Percentiles rank a stretch among this genome's conserved stretches.
Conservation (phyloP, 2,797 vertebrate genomes). For the Channa striata region DNA sequence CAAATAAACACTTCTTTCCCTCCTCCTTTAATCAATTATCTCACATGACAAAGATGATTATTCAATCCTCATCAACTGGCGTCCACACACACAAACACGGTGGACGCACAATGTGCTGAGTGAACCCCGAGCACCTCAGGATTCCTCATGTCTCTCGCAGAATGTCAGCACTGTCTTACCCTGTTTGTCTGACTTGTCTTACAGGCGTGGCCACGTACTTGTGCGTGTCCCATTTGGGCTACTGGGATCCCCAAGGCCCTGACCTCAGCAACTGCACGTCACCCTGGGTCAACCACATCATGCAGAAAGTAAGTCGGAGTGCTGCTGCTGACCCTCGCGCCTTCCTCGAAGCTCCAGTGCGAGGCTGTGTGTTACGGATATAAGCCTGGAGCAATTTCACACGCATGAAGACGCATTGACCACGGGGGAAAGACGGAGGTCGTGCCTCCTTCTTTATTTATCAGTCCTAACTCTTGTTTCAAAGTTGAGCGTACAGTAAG, state of each 20-base stretch:
- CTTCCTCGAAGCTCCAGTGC: conserved; percentile 37
- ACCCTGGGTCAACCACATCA: conserved; percentile 98
- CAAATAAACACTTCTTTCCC: conserved; percentile 18
- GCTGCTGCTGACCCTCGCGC: conserved; percentile 33
- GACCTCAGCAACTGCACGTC: conserved; percentile 99
- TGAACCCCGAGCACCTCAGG: conserved; percentile 37
- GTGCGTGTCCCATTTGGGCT: conserved; percentile 89
- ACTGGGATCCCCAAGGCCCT: conserved; percentile 95
- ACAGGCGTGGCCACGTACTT: conserved; percentile 94
- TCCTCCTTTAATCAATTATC: conserved; percentile 25
- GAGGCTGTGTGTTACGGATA: conserved; percentile 51
- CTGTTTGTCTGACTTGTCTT: conserved; percentile 67
- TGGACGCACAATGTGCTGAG: conserved; percentile 11
- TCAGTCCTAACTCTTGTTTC: conserved; percentile 43
- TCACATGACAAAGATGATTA: conserved; percentile 8
- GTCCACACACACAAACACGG: conserved; percentile 9
- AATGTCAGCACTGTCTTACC: conserved; percentile 70
- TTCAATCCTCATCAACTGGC: conserved; percentile 4
- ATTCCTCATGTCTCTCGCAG: conserved; percentile 45
- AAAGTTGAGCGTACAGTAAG: conserved; percentile 14
- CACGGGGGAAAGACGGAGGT: conserved; percentile 62
- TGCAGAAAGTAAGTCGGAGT: conserved; percentile 92
- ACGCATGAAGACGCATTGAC: conserved; percentile 53
- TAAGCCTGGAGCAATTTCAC: conserved; percentile 51
- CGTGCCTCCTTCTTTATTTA: conserved; percentile 57